Conservation (phyloP, 2,888 invertebrate genomes). For the Microplitis deprimator region DNA sequence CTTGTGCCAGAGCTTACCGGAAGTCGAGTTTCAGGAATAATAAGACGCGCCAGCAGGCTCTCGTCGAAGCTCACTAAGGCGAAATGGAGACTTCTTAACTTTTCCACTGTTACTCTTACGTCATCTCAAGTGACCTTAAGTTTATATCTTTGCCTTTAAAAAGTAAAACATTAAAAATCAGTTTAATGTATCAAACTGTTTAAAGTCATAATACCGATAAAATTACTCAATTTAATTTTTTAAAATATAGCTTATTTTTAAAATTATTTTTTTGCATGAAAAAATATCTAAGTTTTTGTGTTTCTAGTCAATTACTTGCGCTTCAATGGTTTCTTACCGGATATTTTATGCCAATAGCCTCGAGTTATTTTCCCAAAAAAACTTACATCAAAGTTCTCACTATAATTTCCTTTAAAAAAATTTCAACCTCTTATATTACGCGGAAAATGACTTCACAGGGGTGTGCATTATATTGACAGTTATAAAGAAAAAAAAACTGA, state of each 20-base stretch:
- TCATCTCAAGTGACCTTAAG: constrained; percentile 30
- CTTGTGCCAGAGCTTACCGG: constrained; percentile 56
- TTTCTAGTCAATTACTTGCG: constrained; percentile 9
- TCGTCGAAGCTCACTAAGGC: constrained; percentile 26
- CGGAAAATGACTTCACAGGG: constrained; percentile 2
- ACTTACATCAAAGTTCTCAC: constrained; percentile 11
- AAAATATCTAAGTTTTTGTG: constrained; percentile 1
- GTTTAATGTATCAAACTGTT: too few relatives aligned
- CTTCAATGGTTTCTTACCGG: not conserved
- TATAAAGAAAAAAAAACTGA: not conserved
- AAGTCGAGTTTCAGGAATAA: constrained; percentile 62
- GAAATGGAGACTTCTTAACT: constrained; percentile 20
- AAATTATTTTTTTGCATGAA: not conserved
- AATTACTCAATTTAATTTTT: not conserved
- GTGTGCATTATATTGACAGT: not conserved
- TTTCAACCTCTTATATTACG: not conserved
- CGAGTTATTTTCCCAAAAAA: constrained; percentile 13
- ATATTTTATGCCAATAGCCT: constrained; percentile 20
- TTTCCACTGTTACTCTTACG: not conserved
- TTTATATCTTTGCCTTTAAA: not conserved
- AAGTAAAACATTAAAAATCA: too few relatives aligned
- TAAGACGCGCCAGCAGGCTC: constrained; percentile 47
- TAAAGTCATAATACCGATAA: too few relatives aligned
- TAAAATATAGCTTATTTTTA: not conserved
- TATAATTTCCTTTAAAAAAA: constrained; percentile 11